Evolutionary conservation across 2,113 vertebrate species (phyloP).

Genomic region (Saguinus midas): DNA sequence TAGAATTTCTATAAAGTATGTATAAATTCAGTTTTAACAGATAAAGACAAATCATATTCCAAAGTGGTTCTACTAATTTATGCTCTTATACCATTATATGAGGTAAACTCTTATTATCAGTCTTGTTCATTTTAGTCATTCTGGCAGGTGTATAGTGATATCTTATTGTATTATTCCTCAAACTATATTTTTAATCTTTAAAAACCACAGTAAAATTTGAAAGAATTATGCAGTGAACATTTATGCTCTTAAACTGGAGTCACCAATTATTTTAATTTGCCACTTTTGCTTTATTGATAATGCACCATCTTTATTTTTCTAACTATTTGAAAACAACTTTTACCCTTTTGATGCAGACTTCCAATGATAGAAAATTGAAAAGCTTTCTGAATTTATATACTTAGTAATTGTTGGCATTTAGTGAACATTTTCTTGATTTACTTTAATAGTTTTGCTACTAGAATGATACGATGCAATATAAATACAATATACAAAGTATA

Average conservation of each 20-base stretch:
- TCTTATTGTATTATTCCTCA: not conserved
- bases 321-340: not conserved
- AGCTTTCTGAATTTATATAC: not conserved
- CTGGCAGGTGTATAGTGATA: not conserved
- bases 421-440: not conserved
- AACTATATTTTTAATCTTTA: not conserved
- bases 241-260: not conserved
- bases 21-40: not conserved
- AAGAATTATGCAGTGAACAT: not conserved
- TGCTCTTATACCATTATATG: not conserved
- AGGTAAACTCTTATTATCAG: not conserved
- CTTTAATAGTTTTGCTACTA: not conserved
- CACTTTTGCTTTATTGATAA: not conserved
- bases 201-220: not conserved
- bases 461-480: not conserved
- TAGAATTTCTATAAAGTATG: not conserved
- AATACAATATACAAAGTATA: not conserved
- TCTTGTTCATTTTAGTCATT: not conserved
- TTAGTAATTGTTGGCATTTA: constrained; percentile 16
- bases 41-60: not conserved
- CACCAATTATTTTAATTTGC: not conserved
- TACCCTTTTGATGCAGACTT: not conserved
- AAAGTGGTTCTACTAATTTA: not conserved
- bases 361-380: not conserved
- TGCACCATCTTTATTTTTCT: not conserved